These are phyloP conservation scores for Hypanus sabinus DNA, from an alignment of 2,113 vertebrate species.

Conservation along the genomic window DNA sequence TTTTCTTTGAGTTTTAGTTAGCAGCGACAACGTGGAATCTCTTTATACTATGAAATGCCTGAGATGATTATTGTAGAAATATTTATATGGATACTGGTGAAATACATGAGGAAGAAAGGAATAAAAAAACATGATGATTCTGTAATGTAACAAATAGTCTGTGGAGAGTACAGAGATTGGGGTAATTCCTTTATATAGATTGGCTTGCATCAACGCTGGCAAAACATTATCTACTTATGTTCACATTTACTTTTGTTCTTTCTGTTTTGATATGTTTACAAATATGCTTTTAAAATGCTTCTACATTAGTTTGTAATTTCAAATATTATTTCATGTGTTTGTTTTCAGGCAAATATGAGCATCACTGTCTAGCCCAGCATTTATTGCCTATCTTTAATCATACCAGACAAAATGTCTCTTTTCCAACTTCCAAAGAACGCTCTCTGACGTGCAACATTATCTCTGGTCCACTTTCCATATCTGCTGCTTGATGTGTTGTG, in stretches of 20 bases:
- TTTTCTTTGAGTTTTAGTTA: too few species aligned
- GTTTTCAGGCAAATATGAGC: neutral
- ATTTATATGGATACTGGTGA: neutral
- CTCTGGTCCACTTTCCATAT: too few species aligned
- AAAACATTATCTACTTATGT: neutral
- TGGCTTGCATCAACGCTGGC: neutral
- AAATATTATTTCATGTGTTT: too few species aligned
- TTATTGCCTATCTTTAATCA: too few species aligned
- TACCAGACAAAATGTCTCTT: too few species aligned
- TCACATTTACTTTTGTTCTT: neutral
- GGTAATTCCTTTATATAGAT: neutral
- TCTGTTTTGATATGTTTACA: neutral
- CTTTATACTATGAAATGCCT: neutral
- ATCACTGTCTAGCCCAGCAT: too few species aligned
- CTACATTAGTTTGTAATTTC: neutral
- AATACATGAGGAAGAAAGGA: neutral
- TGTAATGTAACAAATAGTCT: neutral
- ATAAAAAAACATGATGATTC: neutral
- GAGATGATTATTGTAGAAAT: neutral
- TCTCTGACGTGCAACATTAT: too few species aligned
- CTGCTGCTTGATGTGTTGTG: too few species aligned
- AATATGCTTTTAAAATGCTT: neutral
- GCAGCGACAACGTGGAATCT: neutral
- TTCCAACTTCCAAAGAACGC: too few species aligned
- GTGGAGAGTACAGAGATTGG: neutral